These are phyloP conservation scores for Eleginops maclovinus DNA, from an alignment of 2,113 vertebrate species.

Conservation along the genomic window DNA sequence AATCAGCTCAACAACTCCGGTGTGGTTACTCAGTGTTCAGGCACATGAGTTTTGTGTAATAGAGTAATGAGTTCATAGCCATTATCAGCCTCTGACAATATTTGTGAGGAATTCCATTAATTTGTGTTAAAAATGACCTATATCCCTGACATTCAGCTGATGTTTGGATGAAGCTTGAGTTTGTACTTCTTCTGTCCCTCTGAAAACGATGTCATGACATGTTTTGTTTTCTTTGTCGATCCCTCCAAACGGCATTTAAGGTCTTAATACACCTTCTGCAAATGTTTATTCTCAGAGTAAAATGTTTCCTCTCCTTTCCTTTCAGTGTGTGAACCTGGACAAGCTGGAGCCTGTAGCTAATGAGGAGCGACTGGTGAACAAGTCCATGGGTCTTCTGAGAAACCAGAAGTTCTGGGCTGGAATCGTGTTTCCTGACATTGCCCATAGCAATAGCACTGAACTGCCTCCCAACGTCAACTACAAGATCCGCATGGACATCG, in stretches of 20 bases:
- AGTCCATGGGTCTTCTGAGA: slow-evolving; percentile 92
- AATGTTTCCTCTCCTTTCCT: neutral
- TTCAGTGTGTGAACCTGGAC: slow-evolving; percentile 95
- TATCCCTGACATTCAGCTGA: neutral
- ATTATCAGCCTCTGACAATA: neutral
- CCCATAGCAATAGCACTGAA: slow-evolving; percentile 78
- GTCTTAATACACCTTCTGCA: neutral
- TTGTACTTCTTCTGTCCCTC: neutral
- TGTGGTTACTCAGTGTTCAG: slow-evolving; percentile 15
- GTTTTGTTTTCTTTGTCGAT: neutral
- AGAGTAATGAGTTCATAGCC: slow-evolving; percentile 7
- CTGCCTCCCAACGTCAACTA: slow-evolving; percentile 93
- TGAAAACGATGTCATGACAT: neutral
- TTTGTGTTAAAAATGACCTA: too few relatives aligned
- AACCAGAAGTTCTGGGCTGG: slow-evolving; percentile 97
- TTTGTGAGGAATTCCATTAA: neutral
- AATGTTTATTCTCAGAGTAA: neutral
- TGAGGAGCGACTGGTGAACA: slow-evolving; percentile 92
- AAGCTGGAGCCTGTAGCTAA: slow-evolving; percentile 93
- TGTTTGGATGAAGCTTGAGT: neutral
- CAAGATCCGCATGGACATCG: slow-evolving; percentile 99
- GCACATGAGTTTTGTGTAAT: slow-evolving; percentile 15
- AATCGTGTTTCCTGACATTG: slow-evolving; percentile 91
- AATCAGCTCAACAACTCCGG: slow-evolving; percentile 22
- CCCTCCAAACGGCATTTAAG: neutral